These are phyloP conservation scores for Asobara japonica DNA, from an alignment of 1,140 invertebrate species.

Conservation along the genomic window DNA sequence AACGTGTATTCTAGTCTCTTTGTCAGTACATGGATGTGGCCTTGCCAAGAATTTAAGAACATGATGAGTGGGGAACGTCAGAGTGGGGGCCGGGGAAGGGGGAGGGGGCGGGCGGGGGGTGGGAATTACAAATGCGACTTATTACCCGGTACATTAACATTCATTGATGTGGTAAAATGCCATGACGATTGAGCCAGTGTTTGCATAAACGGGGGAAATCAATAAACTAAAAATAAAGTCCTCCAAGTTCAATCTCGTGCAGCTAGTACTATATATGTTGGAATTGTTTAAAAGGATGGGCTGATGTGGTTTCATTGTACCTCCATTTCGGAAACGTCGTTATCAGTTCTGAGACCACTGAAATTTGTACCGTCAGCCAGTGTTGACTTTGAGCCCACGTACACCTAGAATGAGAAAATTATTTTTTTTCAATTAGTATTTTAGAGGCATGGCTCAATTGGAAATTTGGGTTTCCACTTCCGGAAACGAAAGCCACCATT, in stretches of 20 bases:
- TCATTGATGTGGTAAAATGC: constrained; percentile 25
- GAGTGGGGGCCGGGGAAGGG: not conserved
- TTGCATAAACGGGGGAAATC: not conserved
- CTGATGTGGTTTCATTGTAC: too few relatives aligned
- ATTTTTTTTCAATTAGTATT: too few relatives aligned
- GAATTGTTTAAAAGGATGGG: too few relatives aligned
- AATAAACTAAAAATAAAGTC: not conserved
- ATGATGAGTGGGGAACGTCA: not conserved
- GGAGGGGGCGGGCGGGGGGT: constrained; percentile 49
- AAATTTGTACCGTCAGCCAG: constrained; percentile 60
- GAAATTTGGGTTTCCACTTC: too few relatives aligned
- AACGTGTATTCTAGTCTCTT: constrained; percentile 55
- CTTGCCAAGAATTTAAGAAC: constrained; percentile 57
- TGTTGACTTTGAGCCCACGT: constrained; percentile 63
- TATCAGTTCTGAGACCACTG: constrained; percentile 55
- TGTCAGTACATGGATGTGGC: constrained; percentile 61
- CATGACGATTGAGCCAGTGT: constrained; percentile 3
- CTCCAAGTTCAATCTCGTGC: constrained; percentile 14
- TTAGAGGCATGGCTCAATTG: too few relatives aligned
- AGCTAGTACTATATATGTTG: not conserved
- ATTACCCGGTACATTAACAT: constrained; percentile 30
- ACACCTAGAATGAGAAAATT: constrained; percentile 54
- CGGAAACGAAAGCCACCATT: too few relatives aligned
- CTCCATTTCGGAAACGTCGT: constrained; percentile 61
- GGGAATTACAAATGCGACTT: constrained; percentile 18